phyloP scores from a whole-genome alignment of 2,888 invertebrate species.

The Athalia rosae region DNA sequence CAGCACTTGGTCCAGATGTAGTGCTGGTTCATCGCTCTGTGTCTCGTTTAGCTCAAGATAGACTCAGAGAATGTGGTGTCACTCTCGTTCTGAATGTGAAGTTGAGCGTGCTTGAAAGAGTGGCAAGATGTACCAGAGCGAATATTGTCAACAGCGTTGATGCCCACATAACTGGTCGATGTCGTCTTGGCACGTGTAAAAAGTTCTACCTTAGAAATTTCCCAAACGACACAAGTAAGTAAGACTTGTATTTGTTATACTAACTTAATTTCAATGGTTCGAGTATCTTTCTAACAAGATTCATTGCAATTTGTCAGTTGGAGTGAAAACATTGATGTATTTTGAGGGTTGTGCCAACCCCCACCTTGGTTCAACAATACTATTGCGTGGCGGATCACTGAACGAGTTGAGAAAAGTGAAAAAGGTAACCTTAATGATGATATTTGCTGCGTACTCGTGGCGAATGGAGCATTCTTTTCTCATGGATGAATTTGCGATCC shows the following conservation, averaged over 20 bases:
- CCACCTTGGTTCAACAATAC: constrained; percentile 89
- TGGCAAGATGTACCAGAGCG: constrained; percentile 87
- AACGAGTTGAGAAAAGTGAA: constrained; percentile 88
- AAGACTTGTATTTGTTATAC: not conserved
- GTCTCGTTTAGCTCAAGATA: constrained; percentile 90
- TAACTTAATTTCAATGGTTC: not conserved
- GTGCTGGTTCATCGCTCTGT: constrained; percentile 94
- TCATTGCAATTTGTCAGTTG: constrained; percentile 72
- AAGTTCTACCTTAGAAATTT: constrained; percentile 84
- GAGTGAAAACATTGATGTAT: constrained; percentile 91
- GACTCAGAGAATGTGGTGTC: constrained; percentile 86
- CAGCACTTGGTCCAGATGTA: constrained; percentile 88
- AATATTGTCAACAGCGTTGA: constrained; percentile 92
- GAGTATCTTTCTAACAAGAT: not conserved
- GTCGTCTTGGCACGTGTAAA: constrained; percentile 89
- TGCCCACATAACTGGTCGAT: constrained; percentile 85
- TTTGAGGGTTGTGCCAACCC: constrained; percentile 92
- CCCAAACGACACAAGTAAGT: constrained; percentile 73
- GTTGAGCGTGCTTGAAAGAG: constrained; percentile 84
- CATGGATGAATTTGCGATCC: constrained; percentile 89
- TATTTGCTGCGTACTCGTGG: constrained; percentile 93
- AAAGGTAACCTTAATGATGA: constrained; percentile 86
- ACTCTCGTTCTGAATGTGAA: constrained; percentile 93
- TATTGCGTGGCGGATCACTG: constrained; percentile 85
- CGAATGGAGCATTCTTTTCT: constrained; percentile 93